Conservation (phyloP, 2,888 invertebrate species). For the Drosophila emarginata region DNA sequence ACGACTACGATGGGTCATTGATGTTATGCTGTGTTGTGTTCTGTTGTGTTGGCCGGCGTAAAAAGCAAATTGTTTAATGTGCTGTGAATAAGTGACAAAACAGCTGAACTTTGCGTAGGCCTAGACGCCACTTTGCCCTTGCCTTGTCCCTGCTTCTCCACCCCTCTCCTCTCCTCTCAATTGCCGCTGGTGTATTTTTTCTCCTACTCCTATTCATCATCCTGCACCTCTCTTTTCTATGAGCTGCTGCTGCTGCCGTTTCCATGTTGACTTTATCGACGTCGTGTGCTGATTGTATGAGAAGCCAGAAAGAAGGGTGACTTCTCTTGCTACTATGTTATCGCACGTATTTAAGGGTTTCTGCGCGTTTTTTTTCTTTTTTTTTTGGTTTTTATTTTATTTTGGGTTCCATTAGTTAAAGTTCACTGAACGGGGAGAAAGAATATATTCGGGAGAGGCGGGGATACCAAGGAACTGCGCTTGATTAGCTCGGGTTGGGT, state of each 20-base stretch:
- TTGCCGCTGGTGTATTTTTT: not conserved
- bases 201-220: not conserved
- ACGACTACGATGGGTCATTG: slow-evolving; percentile 18
- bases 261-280: slow-evolving; percentile 62
- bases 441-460: not conserved
- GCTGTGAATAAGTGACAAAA: slow-evolving; percentile 79
- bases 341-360: slow-evolving; percentile 48
- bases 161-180: not conserved
- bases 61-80: slow-evolving; percentile 81
- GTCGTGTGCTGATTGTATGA: slow-evolving; percentile 21
- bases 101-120: slow-evolving; percentile 73
- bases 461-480: slow-evolving; percentile 18
- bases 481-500: slow-evolving; percentile 42
- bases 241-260: too few species aligned
- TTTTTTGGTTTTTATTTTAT: not conserved
- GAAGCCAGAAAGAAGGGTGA: slow-evolving; percentile 24
- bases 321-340: slow-evolving; percentile 34
- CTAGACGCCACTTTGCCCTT: slow-evolving; percentile 16
- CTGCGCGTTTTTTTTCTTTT: slow-evolving; percentile 8
- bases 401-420: slow-evolving; percentile 40
- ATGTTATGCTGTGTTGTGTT: slow-evolving; percentile 38
- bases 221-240: not conserved
- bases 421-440: slow-evolving; percentile 48
- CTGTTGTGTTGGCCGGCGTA: slow-evolving; percentile 68
- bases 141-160: not conserved